These are phyloP conservation scores for Delichon dasypus DNA, from an alignment of 2,797 vertebrate genomes.

Conservation along the genomic window DNA sequence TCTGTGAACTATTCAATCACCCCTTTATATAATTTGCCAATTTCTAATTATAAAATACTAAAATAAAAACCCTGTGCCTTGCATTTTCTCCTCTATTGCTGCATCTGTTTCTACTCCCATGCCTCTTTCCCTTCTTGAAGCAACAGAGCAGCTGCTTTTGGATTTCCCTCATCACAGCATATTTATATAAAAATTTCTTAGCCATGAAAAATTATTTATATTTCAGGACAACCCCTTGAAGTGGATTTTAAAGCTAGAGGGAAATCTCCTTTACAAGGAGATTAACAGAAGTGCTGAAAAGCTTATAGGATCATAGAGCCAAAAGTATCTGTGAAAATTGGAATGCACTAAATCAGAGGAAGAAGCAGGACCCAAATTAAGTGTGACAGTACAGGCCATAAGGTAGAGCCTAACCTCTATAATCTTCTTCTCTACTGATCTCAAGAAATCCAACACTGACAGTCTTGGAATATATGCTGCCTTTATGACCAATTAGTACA, in stretches of 20 bases:
- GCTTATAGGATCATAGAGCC: not conserved
- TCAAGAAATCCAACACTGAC: not conserved
- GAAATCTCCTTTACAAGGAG: slow-evolving; percentile 8
- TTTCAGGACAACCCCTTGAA: slow-evolving; percentile 47
- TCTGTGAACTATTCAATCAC: not conserved
- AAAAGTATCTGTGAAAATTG: not conserved
- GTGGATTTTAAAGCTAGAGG: slow-evolving; percentile 23
- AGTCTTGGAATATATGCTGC: not conserved
- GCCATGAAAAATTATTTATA: slow-evolving; percentile 49
- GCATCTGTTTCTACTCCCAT: slow-evolving; percentile 52
- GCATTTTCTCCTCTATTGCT: slow-evolving; percentile 28
- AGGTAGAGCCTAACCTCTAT: not conserved
- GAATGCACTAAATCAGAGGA: not conserved
- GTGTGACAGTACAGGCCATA: not conserved
- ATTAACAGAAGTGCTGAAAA: not conserved
- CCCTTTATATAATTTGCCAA: not conserved
- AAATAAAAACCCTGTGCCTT: slow-evolving; percentile 44
- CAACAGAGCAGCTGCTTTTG: slow-evolving; percentile 44
- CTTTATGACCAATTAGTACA: not conserved
- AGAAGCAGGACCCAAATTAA: not conserved
- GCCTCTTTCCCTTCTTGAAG: not conserved
- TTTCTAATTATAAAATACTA: slow-evolving; percentile 34
- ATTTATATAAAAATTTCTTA: slow-evolving; percentile 49
- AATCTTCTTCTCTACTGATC: not conserved
- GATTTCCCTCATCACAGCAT: slow-evolving; percentile 59